These are phyloP conservation scores for Wiebesia pumilae DNA, from an alignment of 1,140 invertebrate genomes.

Conservation along the genomic window DNA sequence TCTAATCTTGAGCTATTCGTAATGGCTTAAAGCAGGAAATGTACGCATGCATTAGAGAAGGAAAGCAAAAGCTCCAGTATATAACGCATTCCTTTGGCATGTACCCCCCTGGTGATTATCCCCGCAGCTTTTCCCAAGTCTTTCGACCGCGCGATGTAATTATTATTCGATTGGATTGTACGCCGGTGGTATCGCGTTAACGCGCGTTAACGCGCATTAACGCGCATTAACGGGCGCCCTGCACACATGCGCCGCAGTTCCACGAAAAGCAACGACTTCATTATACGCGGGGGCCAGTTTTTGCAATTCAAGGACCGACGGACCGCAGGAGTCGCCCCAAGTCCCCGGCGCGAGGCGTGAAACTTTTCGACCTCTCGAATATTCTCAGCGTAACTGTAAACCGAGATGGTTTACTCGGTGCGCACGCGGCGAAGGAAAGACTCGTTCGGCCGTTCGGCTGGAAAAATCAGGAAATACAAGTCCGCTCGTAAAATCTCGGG, in stretches of 20 bases:
- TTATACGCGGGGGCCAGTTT: background rate
- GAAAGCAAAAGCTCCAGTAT: no score
- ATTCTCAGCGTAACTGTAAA: background rate
- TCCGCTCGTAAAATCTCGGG: slow-evolving; percentile 42
- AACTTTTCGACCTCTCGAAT: slow-evolving; percentile 32
- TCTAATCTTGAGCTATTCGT: no score
- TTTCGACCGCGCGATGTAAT: background rate
- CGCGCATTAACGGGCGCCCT: background rate
- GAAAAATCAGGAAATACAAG: slow-evolving; percentile 49
- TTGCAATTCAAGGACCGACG: background rate
- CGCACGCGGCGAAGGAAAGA: background rate
- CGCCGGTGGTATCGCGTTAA: background rate
- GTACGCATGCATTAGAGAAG: no score
- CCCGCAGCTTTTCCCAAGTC: background rate
- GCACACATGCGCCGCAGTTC: background rate
- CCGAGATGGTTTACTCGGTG: background rate
- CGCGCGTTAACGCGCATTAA: background rate
- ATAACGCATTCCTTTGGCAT: background rate
- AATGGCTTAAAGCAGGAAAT: no score
- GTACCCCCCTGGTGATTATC: background rate
- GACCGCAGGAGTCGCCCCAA: background rate
- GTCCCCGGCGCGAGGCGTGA: background rate
- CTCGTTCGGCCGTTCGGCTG: slow-evolving; percentile 20
- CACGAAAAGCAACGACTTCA: slow-evolving; percentile 1
- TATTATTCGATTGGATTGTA: background rate